Evolutionary conservation across 2,797 vertebrate genomes (phyloP).

Genomic region (Etheostoma nigrum): DNA sequence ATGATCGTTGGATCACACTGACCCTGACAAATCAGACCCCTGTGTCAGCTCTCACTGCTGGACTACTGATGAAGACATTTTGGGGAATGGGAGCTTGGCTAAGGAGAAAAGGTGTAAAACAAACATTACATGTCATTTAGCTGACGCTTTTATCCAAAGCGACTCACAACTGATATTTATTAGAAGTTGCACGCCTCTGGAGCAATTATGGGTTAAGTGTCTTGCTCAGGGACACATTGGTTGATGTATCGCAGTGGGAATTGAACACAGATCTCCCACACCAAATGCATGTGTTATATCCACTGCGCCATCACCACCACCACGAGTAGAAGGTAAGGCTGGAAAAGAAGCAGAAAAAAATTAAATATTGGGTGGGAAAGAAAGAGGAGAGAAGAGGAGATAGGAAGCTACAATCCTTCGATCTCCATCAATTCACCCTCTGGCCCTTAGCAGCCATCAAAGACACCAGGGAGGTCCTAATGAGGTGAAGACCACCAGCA

Average conservation of each 20-base stretch:
- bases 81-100: background rate
- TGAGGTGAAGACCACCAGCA: slow-evolving; percentile 65
- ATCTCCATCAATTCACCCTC: slow-evolving; percentile 49
- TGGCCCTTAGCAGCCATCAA: slow-evolving; percentile 57
- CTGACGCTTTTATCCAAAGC: too few relatives aligned
- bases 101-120: slow-evolving; percentile 5
- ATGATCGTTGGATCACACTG: slow-evolving; percentile 77
- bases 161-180: too few relatives aligned
- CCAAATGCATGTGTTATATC: too few relatives aligned
- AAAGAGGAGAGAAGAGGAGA: slow-evolving; percentile 3
- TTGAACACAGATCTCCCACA: too few relatives aligned
- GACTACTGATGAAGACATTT: slow-evolving; percentile 48
- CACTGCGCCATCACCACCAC: too few relatives aligned
- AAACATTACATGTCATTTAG: too few relatives aligned
- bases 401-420: slow-evolving; percentile 21
- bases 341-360: slow-evolving; percentile 3
- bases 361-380: slow-evolving; percentile 15
- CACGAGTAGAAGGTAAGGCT: background rate
- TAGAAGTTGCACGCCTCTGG: too few relatives aligned
- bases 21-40: slow-evolving; percentile 78
- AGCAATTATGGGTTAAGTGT: too few relatives aligned
- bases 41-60: slow-evolving; percentile 65
- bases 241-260: too few relatives aligned
- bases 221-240: too few relatives aligned
- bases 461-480: slow-evolving; percentile 66